Base-by-base conservation (phyloP, 1,140 invertebrate genomes). In the Eupeodes corollae region DNA sequence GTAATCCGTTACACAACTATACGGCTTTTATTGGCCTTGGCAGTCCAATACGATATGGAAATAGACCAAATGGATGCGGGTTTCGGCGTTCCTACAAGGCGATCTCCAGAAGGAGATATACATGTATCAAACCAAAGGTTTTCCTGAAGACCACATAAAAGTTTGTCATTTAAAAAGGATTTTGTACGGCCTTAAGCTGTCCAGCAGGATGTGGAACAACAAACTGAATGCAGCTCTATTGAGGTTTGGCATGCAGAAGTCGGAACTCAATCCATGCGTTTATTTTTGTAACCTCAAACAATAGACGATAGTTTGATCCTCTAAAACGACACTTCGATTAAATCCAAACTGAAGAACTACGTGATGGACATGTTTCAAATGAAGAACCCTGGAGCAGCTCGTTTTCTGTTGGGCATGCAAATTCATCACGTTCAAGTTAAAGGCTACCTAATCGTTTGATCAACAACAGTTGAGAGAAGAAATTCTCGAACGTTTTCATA, bases 161-260 rank as follows among this genome's bases (percentile, higher is more conserved):
- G 21, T 26, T 26, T 26, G 21, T 26, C 21, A 8, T 26, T 26
- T 26, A 10, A 26, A 26, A 26, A 26, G 8, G 21, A 26, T 49
- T n/a, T 55, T 73, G 2, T 73, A 73, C 48, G 65, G 63, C 0
- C 48, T 73, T 5, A 70, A 72, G 53, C 69, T 74, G 52, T 57
- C 70, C 19, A 55, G 64, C 14, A 49, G 57, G 15, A 57, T 52
- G 10, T 74, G 69, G 67, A 61, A 70, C 50, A 53, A 61, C 31
- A 46, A 46, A 46, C 10, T 56, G 47, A 46, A 35, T 30, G 46
- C 40, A 6, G 45, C 48, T 35, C 30, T 59, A 2, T 10, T 32
- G 15, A 37, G 54, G 12, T 48, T 44, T 39, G 45, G 44, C 14
- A 54, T 54, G 44, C 37, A 35, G 9, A 49, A 50, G 37, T 54